Conservation (phyloP, 1,140 invertebrate genomes). For the Zophobas morio region DNA sequence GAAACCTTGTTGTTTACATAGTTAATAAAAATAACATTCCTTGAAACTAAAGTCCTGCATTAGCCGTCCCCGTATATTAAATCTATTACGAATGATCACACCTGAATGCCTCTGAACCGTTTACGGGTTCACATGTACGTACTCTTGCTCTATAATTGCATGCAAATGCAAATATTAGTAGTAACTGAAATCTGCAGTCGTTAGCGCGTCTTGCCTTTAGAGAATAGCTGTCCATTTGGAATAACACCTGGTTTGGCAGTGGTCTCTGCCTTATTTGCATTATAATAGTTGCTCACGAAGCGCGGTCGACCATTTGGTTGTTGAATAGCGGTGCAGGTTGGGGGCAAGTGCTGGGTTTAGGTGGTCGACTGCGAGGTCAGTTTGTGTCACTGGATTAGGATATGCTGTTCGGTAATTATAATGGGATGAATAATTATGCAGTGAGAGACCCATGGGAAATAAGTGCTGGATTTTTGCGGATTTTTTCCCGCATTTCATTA, state of each 20-base stretch:
- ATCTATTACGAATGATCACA: too few species aligned
- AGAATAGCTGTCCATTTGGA: slow-evolving; percentile 58
- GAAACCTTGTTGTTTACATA: too few species aligned
- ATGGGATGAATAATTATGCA: slow-evolving; percentile 56
- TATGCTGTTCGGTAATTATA: slow-evolving; percentile 54
- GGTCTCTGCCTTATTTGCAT: slow-evolving; percentile 57
- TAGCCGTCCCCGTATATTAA: too few species aligned
- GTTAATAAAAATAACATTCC: too few species aligned
- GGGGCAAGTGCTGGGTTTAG: slow-evolving; percentile 1
- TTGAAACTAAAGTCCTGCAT: too few species aligned
- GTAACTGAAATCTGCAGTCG: slow-evolving; percentile 56
- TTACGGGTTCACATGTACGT: slow-evolving; percentile 44
- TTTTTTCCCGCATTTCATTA: slow-evolving; percentile 15
- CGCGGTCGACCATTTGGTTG: slow-evolving; percentile 38
- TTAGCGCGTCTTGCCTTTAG: slow-evolving; percentile 57
- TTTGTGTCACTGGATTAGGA: slow-evolving; percentile 52
- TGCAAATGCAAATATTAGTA: slow-evolving; percentile 57
- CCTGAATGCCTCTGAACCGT: too few species aligned
- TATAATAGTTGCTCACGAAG: slow-evolving; percentile 51
- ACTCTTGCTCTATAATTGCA: slow-evolving; percentile 52
- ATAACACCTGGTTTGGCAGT: slow-evolving; percentile 58
- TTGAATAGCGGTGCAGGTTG: not conserved
- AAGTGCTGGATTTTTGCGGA: slow-evolving; percentile 18
- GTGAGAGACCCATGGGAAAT: slow-evolving; percentile 49
- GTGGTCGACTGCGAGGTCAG: slow-evolving; percentile 52